phyloP scores from a whole-genome alignment of 2,888 invertebrate genomes.

The Encarsia formosa region DNA sequence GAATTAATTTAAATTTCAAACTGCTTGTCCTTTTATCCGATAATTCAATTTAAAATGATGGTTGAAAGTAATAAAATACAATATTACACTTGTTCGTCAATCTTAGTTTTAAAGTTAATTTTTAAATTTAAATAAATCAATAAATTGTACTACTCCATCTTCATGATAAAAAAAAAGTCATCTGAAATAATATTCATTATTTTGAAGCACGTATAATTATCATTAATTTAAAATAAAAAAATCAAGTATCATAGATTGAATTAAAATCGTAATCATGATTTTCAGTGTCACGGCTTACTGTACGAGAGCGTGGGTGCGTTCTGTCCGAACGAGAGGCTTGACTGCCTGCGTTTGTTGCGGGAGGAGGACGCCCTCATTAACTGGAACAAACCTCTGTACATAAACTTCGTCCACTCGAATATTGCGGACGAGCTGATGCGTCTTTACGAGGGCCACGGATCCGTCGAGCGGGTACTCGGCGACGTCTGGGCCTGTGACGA shows the following conservation, averaged over 20 bases:
- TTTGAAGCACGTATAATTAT: too few species aligned
- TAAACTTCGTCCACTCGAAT: constrained; percentile 80
- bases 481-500: constrained; percentile 75
- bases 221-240: neutral
- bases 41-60: too few species aligned
- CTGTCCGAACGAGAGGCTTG: constrained; percentile 73
- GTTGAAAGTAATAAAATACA: too few species aligned
- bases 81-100: too few species aligned
- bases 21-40: too few species aligned
- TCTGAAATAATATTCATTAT: too few species aligned
- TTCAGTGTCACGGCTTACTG: constrained; percentile 57
- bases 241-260: neutral
- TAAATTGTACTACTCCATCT: too few species aligned
- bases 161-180: too few species aligned
- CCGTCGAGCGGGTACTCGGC: constrained; percentile 71
- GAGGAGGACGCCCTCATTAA: constrained; percentile 75
- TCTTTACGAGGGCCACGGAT: constrained; percentile 62
- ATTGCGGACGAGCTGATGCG: constrained; percentile 75
- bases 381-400: constrained; percentile 76
- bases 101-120: too few species aligned
- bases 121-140: too few species aligned
- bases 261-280: neutral
- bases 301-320: constrained; percentile 84
- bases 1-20: too few species aligned
- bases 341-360: constrained; percentile 67